A percentile compares a stretch with the other conserved stretches of the same genome.
Conservation (phyloP, 1,140 invertebrate genomes). For the Lutraria rhynchaena region DNA sequence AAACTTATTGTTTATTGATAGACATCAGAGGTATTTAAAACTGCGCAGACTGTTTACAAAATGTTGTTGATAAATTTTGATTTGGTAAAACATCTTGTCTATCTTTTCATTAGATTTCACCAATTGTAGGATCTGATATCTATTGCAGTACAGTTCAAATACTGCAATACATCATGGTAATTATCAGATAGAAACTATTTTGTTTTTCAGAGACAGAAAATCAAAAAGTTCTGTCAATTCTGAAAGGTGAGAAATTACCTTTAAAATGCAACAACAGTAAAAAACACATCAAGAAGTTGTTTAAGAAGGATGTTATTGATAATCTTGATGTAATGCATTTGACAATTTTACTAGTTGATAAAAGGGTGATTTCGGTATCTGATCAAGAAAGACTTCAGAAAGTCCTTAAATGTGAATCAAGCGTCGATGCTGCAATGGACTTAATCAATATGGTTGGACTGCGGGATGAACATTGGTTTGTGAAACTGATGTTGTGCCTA, state of each 20-base stretch:
- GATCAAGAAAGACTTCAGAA: not conserved
- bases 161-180: too few species aligned
- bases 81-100: too few species aligned
- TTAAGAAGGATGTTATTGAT: not conserved
- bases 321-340: not conserved
- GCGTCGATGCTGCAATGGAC: not conserved
- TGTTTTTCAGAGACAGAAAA: slow-evolving; percentile 7
- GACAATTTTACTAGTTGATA: not conserved
- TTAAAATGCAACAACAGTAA: not conserved
- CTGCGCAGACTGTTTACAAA: too few species aligned
- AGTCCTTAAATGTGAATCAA: not conserved
- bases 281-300: not conserved
- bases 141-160: too few species aligned
- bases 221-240: not conserved
- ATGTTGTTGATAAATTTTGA: too few species aligned
- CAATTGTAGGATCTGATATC: too few species aligned
- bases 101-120: too few species aligned
- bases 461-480: not conserved
- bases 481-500: not conserved
- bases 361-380: not conserved
- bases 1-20: too few species aligned
- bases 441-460: not conserved
- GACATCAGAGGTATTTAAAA: too few species aligned
- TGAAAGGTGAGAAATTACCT: slow-evolving; percentile 3
- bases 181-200: too few species aligned